These are phyloP conservation scores for Dysidea cf. avara DNA, from an alignment of 37 sponge, comb jelly and placozoan genomes.

Conservation along the genomic window DNA sequence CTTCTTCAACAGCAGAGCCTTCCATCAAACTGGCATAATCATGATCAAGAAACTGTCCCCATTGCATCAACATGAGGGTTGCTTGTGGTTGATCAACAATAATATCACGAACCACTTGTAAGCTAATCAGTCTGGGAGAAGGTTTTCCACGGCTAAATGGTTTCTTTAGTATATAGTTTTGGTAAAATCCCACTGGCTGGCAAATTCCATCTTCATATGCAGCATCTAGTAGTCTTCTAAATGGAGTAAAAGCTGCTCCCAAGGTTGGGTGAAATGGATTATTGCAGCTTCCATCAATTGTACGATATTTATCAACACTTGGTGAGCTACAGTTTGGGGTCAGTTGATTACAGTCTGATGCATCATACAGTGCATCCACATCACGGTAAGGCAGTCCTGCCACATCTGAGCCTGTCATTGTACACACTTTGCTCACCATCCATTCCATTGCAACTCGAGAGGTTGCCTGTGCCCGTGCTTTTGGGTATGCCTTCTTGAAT, in stretches of 20 bases:
- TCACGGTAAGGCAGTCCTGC: too few species aligned
- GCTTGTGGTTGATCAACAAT: conserved; percentile 2
- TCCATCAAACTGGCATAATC: too few species aligned
- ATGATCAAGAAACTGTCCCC: conserved; percentile 60
- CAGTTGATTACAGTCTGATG: too few species aligned
- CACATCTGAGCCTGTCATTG: too few species aligned
- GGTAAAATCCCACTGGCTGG: conserved; percentile 37
- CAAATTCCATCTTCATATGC: conserved; percentile 42
- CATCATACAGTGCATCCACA: too few species aligned
- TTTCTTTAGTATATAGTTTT: not conserved
- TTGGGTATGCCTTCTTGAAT: too few species aligned
- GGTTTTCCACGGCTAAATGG: conserved; percentile 28
- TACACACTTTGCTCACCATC: too few species aligned
- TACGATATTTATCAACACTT: conserved; percentile 21
- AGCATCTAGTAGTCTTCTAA: conserved; percentile 38
- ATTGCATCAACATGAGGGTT: too few species aligned
- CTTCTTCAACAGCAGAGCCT: too few species aligned
- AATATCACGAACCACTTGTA: conserved; percentile 5
- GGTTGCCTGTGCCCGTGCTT: too few species aligned
- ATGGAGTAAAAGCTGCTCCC: conserved; percentile 45
- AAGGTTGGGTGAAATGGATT: conserved; percentile 30
- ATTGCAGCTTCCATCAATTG: conserved; percentile 67
- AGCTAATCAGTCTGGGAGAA: conserved; percentile 41
- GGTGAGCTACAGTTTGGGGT: not conserved
- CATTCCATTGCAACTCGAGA: too few species aligned